Evolutionary conservation across 1,140 invertebrate species (phyloP).

Genomic region (Aradophagus sp.): DNA sequence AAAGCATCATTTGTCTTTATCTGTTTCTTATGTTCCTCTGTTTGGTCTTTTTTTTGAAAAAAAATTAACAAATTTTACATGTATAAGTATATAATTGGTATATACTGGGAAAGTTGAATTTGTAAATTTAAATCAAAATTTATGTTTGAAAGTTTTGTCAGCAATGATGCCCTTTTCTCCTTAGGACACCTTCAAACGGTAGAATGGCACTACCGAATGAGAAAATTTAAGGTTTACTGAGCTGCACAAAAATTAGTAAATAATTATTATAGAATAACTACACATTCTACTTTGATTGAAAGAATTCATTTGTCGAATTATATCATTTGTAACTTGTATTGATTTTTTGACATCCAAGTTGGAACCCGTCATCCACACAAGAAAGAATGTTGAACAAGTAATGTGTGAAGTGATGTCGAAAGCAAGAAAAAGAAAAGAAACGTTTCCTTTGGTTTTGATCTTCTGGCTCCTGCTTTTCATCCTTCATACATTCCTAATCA

Average conservation of each 20-base stretch:
- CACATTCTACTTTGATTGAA: slow-evolving; percentile 43
- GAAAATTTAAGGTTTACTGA: slow-evolving; percentile 45
- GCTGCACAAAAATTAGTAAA: slow-evolving; percentile 16
- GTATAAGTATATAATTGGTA: too few species aligned
- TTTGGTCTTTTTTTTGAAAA: too few species aligned
- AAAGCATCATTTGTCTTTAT: too few species aligned
- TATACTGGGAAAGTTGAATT: too few species aligned
- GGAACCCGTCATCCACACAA: too few species aligned
- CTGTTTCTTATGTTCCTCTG: too few species aligned
- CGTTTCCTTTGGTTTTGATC: slow-evolving; percentile 47
- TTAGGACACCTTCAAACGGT: slow-evolving; percentile 72
- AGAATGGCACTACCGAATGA: slow-evolving; percentile 67
- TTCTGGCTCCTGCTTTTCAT: slow-evolving; percentile 58
- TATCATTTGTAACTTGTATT: too few species aligned
- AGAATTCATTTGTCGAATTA: slow-evolving; percentile 35
- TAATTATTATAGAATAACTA: too few species aligned
- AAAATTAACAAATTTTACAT: too few species aligned
- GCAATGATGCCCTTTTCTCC: slow-evolving; percentile 55
- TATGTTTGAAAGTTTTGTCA: too few species aligned
- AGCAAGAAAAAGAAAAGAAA: slow-evolving; percentile 27
- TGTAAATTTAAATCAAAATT: too few species aligned
- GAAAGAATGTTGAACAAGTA: slow-evolving; percentile 23
- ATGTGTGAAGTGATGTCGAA: slow-evolving; percentile 63
- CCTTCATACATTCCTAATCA: slow-evolving; percentile 51
- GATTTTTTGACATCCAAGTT: slow-evolving; percentile 29